Base-by-base conservation (phyloP, 2,797 vertebrate species). In the Sebastes flavidus region DNA sequence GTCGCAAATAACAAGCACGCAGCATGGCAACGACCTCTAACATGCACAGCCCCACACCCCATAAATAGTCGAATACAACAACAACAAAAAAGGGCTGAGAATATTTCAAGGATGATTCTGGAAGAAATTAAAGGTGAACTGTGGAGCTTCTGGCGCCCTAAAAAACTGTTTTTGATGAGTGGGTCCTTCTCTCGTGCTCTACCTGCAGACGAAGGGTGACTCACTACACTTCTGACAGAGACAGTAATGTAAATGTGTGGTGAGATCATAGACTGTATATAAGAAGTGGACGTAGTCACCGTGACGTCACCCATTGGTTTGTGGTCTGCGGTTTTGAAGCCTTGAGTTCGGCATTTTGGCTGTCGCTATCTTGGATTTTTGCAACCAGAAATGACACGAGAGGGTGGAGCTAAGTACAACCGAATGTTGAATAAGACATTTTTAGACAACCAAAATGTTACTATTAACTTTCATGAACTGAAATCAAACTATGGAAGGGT, bases 1-100 rank as follows among this genome's bases (percentile, higher is more conserved):
- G 24, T 69, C 87, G 49, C 87, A 91, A 87, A 87, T 90, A 84
- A 73, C 16, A 58, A 55, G 70, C 63, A 34, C 12, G 2, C 79
- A 72, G 65, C 69, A 54, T 60, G 81, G 54, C 59, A 27, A 59
- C 81, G n/a, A 68, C 65, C 71, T 71, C 69, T 75, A 77, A 78
- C 52, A 72, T 67, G 27, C 68, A 77, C 49, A 38, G 34, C 18
- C 20, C 36, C 38, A 18, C 42, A 59, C 52, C 13, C 24, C 22
- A 52, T 59, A 65, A 73, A 67, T 25, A 4, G 55, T 55, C 5
- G 42, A 5, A 63, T 32, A 3, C 1, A 36, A 38, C 10, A 30
- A n/a, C 5, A 2, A 6, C 20, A 56, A 63, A 59, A 24, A 16
- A 62, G n/a, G 30, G 49, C 13, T 71, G 52, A 32, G n/a, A 67